These are phyloP conservation scores for Ibidorhyncha struthersii DNA, from an alignment of 2,113 vertebrate genomes.

Conservation along the genomic window DNA sequence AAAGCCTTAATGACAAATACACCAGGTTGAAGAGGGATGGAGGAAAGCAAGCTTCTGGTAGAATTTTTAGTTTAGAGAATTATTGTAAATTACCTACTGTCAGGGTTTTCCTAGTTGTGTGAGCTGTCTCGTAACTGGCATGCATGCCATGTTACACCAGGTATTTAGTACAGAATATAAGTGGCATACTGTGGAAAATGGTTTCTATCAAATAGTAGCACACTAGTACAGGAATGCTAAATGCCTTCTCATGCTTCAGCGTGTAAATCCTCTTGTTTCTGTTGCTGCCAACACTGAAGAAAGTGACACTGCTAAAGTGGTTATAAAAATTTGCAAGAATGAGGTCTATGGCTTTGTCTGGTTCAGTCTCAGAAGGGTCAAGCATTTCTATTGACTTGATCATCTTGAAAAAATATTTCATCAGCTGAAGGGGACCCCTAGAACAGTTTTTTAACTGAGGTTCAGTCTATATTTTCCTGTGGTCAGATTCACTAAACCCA, in stretches of 20 bases:
- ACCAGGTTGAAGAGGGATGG: not conserved
- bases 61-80: not conserved
- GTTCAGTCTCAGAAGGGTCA: not conserved
- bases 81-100: not conserved
- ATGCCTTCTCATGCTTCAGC: not conserved
- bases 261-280: not conserved
- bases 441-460: not conserved
- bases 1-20: not conserved
- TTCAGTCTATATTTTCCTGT: not conserved
- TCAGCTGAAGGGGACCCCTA: not conserved
- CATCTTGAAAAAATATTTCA: not conserved
- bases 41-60: not conserved
- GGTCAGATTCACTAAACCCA: not conserved
- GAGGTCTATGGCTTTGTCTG: not conserved
- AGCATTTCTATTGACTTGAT: not conserved
- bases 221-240: not conserved
- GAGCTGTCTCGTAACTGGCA: not conserved
- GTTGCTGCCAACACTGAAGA: not conserved
- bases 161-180: not conserved
- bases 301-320: not conserved
- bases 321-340: not conserved
- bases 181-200: not conserved
- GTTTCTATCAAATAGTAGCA: not conserved
- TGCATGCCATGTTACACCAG: not conserved
- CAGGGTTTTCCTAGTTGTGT: not conserved